These are phyloP conservation scores for Schizotus pectinicornis DNA, from an alignment of 2,888 invertebrate species.

Conservation along the genomic window DNA sequence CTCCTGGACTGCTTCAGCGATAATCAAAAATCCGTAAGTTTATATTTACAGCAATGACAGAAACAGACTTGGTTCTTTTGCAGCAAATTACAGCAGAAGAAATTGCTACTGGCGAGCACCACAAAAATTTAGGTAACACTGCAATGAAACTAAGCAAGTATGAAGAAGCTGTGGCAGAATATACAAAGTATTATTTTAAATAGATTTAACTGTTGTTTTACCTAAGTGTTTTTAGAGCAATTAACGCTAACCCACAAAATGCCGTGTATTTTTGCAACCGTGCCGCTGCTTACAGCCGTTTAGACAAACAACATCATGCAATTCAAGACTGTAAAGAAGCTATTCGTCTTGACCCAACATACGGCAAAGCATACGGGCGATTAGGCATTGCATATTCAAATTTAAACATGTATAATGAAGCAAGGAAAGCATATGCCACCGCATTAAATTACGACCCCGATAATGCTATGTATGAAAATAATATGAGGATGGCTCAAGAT, in stretches of 20 bases:
- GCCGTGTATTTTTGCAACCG: constrained; percentile 97
- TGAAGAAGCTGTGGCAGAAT: constrained; percentile 81
- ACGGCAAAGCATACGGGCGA: constrained; percentile 94
- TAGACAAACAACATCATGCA: constrained; percentile 82
- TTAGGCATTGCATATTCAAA: constrained; percentile 88
- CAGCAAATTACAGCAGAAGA: constrained; percentile 61
- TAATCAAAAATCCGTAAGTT: neutral
- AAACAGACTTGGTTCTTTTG: neutral
- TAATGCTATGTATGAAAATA: constrained; percentile 88
- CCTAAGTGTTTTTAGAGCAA: constrained; percentile 71
- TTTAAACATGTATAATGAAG: constrained; percentile 81
- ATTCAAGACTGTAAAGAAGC: constrained; percentile 92
- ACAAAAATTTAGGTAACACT: constrained; percentile 87
- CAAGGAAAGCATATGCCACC: constrained; percentile 83
- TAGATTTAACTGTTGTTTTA: neutral
- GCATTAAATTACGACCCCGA: constrained; percentile 91
- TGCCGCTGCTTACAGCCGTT: constrained; percentile 92
- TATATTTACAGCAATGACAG: neutral
- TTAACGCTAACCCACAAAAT: constrained; percentile 84
- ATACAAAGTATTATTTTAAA: constrained; percentile 65
- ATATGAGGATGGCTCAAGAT: constrained; percentile 84
- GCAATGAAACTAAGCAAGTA: constrained; percentile 86
- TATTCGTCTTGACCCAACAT: constrained; percentile 85
- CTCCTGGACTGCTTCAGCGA: neutral
- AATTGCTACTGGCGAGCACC: constrained; percentile 69